phyloP scores from a whole-genome alignment of 2,888 invertebrate species.

The Spodoptera exigua region DNA sequence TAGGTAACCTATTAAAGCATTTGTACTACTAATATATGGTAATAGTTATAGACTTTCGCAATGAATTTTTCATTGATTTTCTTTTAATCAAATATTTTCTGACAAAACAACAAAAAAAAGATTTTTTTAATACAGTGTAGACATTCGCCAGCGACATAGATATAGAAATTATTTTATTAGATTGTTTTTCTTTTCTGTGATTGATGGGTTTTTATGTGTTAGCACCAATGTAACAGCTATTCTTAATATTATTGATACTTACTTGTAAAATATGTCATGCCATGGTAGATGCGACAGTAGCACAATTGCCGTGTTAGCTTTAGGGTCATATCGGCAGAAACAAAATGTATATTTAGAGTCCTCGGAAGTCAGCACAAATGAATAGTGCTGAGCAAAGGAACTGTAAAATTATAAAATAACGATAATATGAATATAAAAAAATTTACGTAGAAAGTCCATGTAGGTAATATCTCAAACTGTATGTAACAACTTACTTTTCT shows the following conservation, averaged over 20 bases:
- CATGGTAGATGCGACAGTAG: slow-evolving; percentile 97
- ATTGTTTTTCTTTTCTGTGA: no score
- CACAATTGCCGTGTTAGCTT: slow-evolving; percentile 95
- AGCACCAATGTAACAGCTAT: no score
- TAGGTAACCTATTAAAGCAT: no score
- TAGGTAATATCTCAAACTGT: background rate
- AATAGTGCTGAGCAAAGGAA: slow-evolving; percentile 96
- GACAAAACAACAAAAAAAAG: slow-evolving; percentile 9
- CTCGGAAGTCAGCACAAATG: slow-evolving; percentile 98
- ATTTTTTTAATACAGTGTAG: background rate
- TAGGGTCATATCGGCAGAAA: slow-evolving; percentile 98
- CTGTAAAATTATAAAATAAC: slow-evolving; percentile 86
- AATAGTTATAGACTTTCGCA: no score
- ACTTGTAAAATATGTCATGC: slow-evolving; percentile 98
- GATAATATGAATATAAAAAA: background rate
- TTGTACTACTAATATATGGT: no score
- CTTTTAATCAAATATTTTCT: background rate
- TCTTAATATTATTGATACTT: slow-evolving; percentile 71
- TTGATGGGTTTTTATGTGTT: no score
- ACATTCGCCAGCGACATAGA: no score
- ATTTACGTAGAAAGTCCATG: no score
- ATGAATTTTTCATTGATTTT: no score
- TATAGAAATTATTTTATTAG: no score
- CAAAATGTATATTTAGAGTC: slow-evolving; percentile 99
- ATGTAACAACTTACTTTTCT: slow-evolving; percentile 78